phyloP scores from a whole-genome alignment of 2,888 invertebrate species.

The Epinotia ramella region DNA sequence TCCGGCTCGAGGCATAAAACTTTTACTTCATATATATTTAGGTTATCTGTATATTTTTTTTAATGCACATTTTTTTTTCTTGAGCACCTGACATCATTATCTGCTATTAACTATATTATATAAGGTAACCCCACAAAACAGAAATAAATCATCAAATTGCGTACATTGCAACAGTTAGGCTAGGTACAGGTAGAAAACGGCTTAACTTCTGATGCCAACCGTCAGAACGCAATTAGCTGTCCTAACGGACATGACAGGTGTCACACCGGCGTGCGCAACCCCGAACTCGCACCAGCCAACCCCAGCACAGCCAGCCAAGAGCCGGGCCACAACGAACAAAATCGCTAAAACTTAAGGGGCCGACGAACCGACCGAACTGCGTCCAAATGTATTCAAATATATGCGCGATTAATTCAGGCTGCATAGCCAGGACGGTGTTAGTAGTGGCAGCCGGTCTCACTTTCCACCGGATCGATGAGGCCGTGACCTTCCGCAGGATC shows the following conservation, averaged over 20 bases:
- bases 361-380: slow-evolving; percentile 80
- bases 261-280: slow-evolving; percentile 7
- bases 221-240: neutral
- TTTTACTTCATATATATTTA: too few species aligned
- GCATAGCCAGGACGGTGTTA: slow-evolving; percentile 86
- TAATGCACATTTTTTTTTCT: too few species aligned
- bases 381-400: slow-evolving; percentile 84
- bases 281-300: neutral
- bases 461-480: slow-evolving; percentile 85
- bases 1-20: too few species aligned
- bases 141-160: too few species aligned
- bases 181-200: neutral
- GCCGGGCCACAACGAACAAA: slow-evolving; percentile 64
- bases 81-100: too few species aligned
- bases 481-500: slow-evolving; percentile 84
- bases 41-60: too few species aligned
- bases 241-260: slow-evolving; percentile 4
- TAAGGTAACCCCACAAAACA: too few species aligned
- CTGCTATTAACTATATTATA: too few species aligned
- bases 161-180: too few species aligned
- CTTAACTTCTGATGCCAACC: neutral
- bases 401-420: slow-evolving; percentile 86
- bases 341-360: slow-evolving; percentile 83
- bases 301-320: slow-evolving; percentile 43
- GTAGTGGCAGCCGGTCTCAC: slow-evolving; percentile 84